Conservation (phyloP, 1,140 invertebrate species). For the Drosophila parvula region DNA sequence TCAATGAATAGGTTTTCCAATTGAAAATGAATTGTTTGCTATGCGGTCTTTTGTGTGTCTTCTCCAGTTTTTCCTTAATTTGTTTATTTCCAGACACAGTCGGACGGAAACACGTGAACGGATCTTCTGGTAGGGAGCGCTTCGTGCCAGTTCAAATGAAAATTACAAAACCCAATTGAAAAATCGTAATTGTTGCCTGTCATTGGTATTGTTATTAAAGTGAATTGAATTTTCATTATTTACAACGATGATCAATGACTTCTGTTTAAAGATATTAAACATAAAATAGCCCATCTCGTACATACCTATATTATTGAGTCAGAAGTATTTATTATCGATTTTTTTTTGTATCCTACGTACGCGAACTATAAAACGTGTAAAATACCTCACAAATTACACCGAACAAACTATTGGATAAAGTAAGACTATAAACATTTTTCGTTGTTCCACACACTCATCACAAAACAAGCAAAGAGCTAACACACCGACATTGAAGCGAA, state of each 20-base stretch:
- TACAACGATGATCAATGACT: conserved; percentile 25
- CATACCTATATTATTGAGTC: too few relatives aligned
- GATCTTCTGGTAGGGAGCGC: conserved; percentile 4
- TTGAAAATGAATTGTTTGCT: conserved; percentile 26
- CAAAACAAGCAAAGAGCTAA: neutral
- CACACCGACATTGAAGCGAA: conserved; percentile 1
- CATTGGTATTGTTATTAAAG: conserved; percentile 10
- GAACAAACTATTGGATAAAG: neutral
- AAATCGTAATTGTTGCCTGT: conserved; percentile 25
- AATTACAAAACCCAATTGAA: conserved; percentile 51
- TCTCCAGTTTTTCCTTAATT: conserved; percentile 15
- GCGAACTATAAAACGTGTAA: neutral
- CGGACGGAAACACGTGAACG: conserved; percentile 3
- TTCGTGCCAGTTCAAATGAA: conserved; percentile 31
- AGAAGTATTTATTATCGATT: too few relatives aligned
- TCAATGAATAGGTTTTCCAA: conserved; percentile 26
- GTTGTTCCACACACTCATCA: neutral
- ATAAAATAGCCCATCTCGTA: too few relatives aligned
- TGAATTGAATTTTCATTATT: conserved; percentile 30
- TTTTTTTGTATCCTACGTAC: too few relatives aligned
- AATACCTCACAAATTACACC: neutral
- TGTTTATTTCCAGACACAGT: conserved; percentile 12
- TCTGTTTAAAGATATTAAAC: neutral
- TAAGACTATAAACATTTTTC: neutral
- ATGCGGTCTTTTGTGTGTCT: neutral